phyloP scores from a whole-genome alignment of 2,888 invertebrate genomes.

The Campoplex capitator region DNA sequence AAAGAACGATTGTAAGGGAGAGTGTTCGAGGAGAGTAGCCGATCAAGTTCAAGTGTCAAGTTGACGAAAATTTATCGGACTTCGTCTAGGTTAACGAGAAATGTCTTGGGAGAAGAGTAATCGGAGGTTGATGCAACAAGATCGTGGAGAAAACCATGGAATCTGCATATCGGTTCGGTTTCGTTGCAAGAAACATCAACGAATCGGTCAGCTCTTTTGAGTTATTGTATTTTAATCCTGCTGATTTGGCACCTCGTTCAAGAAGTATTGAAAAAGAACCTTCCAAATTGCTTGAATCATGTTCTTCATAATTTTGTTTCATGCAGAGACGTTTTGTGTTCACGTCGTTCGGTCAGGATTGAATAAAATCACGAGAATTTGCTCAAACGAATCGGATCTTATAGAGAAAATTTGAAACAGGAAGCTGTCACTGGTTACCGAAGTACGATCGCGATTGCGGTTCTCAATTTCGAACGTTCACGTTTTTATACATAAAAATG shows the following conservation, averaged over 20 bases:
- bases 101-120: conserved; percentile 17
- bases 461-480: conserved; percentile 63
- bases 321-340: too few relatives aligned
- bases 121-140: conserved; percentile 9
- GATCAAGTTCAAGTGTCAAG: conserved; percentile 44
- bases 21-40: conserved; percentile 21
- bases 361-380: background rate
- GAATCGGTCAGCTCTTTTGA: too few relatives aligned
- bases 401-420: background rate
- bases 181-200: too few relatives aligned
- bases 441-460: conserved; percentile 70
- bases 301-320: too few relatives aligned
- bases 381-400: background rate
- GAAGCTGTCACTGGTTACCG: conserved; percentile 56
- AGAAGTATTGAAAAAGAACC: too few relatives aligned
- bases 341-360: background rate
- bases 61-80: background rate
- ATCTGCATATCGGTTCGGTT: background rate
- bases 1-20: background rate
- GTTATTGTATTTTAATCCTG: too few relatives aligned
- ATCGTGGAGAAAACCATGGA: background rate
- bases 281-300: too few relatives aligned
- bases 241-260: too few relatives aligned
- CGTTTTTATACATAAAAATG: conserved; percentile 10
- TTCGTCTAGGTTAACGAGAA: conserved; percentile 5